Conservation (phyloP, 2,113 vertebrate species). For the Plecturocebus donacophilus region DNA sequence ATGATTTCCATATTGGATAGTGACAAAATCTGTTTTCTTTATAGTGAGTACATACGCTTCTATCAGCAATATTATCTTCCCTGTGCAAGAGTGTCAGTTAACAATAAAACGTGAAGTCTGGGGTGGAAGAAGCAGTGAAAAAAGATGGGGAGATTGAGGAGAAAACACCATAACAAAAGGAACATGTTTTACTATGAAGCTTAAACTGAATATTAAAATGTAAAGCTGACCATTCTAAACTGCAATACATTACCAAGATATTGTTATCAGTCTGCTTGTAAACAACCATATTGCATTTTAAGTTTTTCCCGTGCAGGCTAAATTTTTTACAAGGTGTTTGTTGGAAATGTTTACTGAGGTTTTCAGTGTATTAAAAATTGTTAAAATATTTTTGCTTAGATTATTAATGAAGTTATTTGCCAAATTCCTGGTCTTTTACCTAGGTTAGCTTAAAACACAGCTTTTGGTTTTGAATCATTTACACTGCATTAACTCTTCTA, state of each 20-base stretch:
- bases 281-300: neutral
- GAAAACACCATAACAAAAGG: neutral
- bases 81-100: constrained; percentile 9
- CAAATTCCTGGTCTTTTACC: neutral
- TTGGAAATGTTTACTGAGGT: neutral
- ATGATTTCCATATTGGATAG: constrained; percentile 51
- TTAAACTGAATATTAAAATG: neutral
- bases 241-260: neutral
- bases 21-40: constrained; percentile 67
- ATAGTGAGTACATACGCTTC: constrained; percentile 18
- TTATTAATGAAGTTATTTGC: neutral
- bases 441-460: neutral
- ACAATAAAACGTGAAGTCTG: constrained; percentile 40
- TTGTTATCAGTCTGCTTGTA: neutral
- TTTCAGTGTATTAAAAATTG: neutral
- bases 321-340: neutral
- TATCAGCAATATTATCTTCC: constrained; percentile 36
- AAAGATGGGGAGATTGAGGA: neutral
- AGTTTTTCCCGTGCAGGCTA: neutral
- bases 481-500: neutral
- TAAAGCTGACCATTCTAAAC: neutral
- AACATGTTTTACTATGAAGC: neutral
- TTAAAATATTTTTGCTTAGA: neutral
- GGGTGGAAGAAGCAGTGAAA: neutral
- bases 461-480: constrained; percentile 3